phyloP scores from a whole-genome alignment of 1,140 invertebrate species.

The Calephelis virginiensis region DNA sequence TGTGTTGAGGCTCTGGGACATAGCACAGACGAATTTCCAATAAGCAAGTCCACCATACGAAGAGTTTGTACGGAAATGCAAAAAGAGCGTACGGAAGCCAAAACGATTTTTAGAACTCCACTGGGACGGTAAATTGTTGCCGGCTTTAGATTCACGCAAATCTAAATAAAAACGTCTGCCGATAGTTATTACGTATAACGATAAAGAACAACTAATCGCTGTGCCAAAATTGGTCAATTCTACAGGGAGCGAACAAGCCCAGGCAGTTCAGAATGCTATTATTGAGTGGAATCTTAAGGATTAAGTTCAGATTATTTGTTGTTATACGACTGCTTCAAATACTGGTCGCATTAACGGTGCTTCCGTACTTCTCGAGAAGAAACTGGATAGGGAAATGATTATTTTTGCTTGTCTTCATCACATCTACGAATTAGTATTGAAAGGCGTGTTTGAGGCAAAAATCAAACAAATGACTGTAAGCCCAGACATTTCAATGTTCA shows the following conservation, averaged over 20 bases:
- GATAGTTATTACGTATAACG: too few species aligned
- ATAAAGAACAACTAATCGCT: too few species aligned
- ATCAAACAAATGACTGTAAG: background rate
- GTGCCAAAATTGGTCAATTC: too few species aligned
- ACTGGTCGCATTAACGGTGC: background rate
- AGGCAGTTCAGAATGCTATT: too few species aligned
- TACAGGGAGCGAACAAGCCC: too few species aligned
- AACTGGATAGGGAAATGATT: background rate
- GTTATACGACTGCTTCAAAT: background rate
- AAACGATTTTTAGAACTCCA: slow-evolving; percentile 27
- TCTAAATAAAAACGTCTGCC: slow-evolving; percentile 18
- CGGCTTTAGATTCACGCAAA: slow-evolving; percentile 2
- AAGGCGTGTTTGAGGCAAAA: background rate
- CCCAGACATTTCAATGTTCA: background rate
- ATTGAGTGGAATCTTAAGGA: too few species aligned
- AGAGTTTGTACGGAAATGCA: slow-evolving; percentile 22
- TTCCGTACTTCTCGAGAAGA: background rate
- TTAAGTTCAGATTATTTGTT: too few species aligned
- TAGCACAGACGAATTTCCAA: slow-evolving; percentile 26
- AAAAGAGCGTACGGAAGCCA: slow-evolving; percentile 9
- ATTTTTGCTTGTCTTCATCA: slow-evolving; percentile 2
- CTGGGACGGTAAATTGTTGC: slow-evolving; percentile 27
- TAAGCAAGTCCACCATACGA: slow-evolving; percentile 28
- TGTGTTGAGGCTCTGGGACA: slow-evolving; percentile 23
- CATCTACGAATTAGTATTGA: background rate